A percentile compares a stretch with the other conserved stretches of the same genome.
These are phyloP conservation scores for Achatina immaculata DNA, from an alignment of 1,140 invertebrate genomes.

Conservation along the genomic window DNA sequence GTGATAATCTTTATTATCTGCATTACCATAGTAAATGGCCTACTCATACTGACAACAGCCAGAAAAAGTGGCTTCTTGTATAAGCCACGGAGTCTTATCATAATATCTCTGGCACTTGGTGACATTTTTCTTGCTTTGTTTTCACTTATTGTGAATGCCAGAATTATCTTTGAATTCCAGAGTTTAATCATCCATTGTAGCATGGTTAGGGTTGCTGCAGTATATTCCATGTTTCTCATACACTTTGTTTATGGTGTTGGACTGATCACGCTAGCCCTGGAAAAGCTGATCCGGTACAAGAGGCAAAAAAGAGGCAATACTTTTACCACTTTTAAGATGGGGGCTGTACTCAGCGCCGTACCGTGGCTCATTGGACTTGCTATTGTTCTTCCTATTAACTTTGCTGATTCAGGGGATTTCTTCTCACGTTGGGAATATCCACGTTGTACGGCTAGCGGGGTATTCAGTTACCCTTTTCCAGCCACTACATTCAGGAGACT, in stretches of 20 bases:
- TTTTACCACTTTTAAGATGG: not conserved
- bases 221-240: not conserved
- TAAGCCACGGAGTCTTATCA: not conserved
- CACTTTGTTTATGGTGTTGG: constrained; percentile 11
- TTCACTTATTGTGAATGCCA: not conserved
- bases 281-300: not conserved
- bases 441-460: not conserved
- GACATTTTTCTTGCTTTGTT: constrained; percentile 4
- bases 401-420: not conserved
- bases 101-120: not conserved
- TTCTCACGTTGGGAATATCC: no score
- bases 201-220: not conserved
- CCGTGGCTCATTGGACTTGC: not conserved
- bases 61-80: not conserved
- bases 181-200: not conserved
- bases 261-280: not conserved
- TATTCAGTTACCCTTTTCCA: not conserved
- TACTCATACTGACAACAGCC: not conserved
- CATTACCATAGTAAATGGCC: not conserved
- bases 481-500: not conserved
- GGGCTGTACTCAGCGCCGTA: not conserved
- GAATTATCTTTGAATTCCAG: not conserved
- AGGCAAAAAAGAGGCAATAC: not conserved
- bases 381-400: not conserved
- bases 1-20: not conserved